phyloP scores from a whole-genome alignment of 1,140 invertebrate genomes.

The Temnothorax longispinosus region DNA sequence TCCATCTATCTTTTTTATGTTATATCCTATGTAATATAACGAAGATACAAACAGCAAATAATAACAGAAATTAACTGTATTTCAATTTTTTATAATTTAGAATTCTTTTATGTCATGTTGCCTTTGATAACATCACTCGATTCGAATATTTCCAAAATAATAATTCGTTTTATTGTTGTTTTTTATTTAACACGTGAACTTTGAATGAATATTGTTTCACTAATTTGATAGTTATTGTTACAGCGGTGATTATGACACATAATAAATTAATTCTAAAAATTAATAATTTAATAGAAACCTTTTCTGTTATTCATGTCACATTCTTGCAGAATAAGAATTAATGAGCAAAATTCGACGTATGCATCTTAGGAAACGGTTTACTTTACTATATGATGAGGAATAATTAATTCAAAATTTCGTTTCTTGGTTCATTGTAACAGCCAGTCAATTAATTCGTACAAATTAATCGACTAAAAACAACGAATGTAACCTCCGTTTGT shows the following conservation, averaged over 20 bases:
- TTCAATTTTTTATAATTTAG: not conserved
- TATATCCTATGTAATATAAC: not conserved
- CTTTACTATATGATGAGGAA: not conserved
- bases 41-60: not conserved
- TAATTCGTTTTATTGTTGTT: not conserved
- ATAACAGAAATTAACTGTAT: not conserved
- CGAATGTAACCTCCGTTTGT: not conserved
- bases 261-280: not conserved
- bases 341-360: not conserved
- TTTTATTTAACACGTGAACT: not conserved
- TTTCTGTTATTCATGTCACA: not conserved
- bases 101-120: not conserved
- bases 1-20: not conserved
- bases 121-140: not conserved
- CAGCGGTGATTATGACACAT: not conserved
- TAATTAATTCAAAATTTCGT: not conserved
- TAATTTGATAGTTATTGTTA: conserved; percentile 1
- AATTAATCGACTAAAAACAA: not conserved
- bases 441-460: not conserved
- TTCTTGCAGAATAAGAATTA: not conserved
- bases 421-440: not conserved
- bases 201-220: not conserved
- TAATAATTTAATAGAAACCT: not conserved
- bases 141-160: not conserved
- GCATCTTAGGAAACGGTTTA: not conserved